Evolutionary conservation across 2,797 vertebrate species (phyloP).

Genomic region (Peromyscus aztecus): DNA sequence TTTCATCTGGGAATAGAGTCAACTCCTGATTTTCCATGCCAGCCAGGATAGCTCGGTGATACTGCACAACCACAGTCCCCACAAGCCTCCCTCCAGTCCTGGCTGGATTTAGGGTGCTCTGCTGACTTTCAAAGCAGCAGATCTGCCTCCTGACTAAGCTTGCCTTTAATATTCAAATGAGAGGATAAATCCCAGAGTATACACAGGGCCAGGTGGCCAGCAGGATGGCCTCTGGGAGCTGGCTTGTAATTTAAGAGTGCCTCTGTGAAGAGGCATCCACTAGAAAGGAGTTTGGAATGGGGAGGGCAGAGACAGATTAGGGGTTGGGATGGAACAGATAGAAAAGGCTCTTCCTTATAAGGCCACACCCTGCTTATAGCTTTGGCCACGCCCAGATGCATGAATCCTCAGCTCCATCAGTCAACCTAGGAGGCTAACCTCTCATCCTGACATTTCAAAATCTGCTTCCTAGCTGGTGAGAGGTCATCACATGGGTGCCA

Average conservation of each 20-base stretch:
- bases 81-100: not conserved
- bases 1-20: constrained; percentile 60
- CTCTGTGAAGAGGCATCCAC: not conserved
- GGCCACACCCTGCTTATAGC: not conserved
- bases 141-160: not conserved
- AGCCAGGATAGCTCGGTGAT: accelerated
- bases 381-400: accelerated
- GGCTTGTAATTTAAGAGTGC: not conserved
- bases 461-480: not conserved
- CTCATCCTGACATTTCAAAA: not conserved
- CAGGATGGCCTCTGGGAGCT: not conserved
- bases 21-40: not conserved
- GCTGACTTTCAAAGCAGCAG: constrained; percentile 24
- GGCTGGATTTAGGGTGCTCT: not conserved
- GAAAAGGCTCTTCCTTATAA: not conserved
- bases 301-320: not conserved
- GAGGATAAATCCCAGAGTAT: not conserved
- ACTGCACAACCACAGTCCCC: not conserved
- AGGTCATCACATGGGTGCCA: accelerated
- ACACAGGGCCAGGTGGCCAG: not conserved
- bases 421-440: not conserved
- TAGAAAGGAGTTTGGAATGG: not conserved
- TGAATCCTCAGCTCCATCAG: accelerated
- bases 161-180: constrained; percentile 62
- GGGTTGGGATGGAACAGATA: not conserved